Conservation (phyloP, 2,888 invertebrate species). For the Teinopalpus imperialis region DNA sequence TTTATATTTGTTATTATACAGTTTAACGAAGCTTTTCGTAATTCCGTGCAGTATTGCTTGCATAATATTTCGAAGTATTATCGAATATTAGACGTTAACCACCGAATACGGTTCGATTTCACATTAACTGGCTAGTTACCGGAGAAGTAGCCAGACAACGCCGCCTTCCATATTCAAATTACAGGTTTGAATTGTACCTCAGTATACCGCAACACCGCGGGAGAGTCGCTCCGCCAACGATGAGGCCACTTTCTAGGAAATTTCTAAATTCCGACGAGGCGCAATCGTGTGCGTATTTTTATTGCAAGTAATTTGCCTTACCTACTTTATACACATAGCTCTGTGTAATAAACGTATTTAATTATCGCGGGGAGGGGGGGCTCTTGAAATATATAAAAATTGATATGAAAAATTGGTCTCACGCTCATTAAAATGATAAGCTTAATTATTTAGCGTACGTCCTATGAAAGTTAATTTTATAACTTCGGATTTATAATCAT, state of each 20-base stretch:
- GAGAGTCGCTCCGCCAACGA: slow-evolving; percentile 39
- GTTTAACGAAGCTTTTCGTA: too few relatives aligned
- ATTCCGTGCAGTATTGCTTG: not conserved
- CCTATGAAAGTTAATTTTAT: too few relatives aligned
- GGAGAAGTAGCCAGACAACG: slow-evolving; percentile 31
- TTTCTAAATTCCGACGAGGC: slow-evolving; percentile 43
- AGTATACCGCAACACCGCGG: slow-evolving; percentile 41
- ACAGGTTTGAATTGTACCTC: slow-evolving; percentile 58
- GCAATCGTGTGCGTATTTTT: slow-evolving; percentile 32
- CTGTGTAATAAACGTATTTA: not conserved
- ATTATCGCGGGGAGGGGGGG: too few relatives aligned
- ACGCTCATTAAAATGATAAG: too few relatives aligned
- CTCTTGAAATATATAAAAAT: too few relatives aligned
- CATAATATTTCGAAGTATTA: slow-evolving; percentile 12
- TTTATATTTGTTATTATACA: too few relatives aligned
- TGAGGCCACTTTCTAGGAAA: slow-evolving; percentile 50
- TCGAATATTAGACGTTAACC: slow-evolving; percentile 31
- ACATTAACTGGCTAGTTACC: slow-evolving; percentile 45
- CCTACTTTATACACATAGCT: slow-evolving; percentile 1
- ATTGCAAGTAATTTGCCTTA: slow-evolving; percentile 22
- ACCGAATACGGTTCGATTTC: slow-evolving; percentile 47
- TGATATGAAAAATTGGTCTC: too few relatives aligned
- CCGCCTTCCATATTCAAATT: slow-evolving; percentile 63
- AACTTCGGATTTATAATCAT: too few relatives aligned
- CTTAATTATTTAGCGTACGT: too few relatives aligned